Percentiles rank a stretch among this genome's conserved stretches.
These are phyloP conservation scores for Cryptomyrus ogoouensis DNA, from an alignment of 2,113 vertebrate species.

Conservation along the genomic window DNA sequence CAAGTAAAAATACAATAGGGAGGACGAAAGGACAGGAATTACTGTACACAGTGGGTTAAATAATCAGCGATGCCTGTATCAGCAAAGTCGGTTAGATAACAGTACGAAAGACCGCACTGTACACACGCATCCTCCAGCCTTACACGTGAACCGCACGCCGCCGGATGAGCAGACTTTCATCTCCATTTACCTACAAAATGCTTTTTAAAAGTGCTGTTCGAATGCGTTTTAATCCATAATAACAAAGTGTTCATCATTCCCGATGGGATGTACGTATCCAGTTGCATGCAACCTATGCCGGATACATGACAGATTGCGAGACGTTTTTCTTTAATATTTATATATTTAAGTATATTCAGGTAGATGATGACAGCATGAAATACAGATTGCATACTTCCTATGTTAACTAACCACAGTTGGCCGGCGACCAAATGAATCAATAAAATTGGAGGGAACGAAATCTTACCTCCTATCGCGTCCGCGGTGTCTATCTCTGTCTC, in stretches of 20 bases:
- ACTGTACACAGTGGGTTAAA: neutral
- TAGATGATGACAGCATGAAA: neutral
- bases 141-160: neutral
- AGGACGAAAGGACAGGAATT: neutral
- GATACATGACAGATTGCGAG: neutral
- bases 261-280: neutral
- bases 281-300: neutral
- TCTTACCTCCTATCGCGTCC: slow-evolving; percentile 84
- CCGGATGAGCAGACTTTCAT: neutral
- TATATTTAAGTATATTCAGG: neutral
- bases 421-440: neutral
- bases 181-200: neutral
- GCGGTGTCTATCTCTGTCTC: slow-evolving; percentile 49
- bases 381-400: neutral
- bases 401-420: neutral
- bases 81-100: neutral
- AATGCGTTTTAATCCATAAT: neutral
- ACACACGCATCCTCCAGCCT: neutral
- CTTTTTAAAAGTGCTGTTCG: neutral
- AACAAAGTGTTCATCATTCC: neutral
- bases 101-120: neutral
- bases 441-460: neutral
- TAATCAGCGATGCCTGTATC: neutral
- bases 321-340: neutral
- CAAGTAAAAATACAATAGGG: neutral